Percentiles rank a stretch among this genome's conserved stretches.
phyloP scores from a whole-genome alignment of 2,888 invertebrate genomes.

The Resseliella maxima region DNA sequence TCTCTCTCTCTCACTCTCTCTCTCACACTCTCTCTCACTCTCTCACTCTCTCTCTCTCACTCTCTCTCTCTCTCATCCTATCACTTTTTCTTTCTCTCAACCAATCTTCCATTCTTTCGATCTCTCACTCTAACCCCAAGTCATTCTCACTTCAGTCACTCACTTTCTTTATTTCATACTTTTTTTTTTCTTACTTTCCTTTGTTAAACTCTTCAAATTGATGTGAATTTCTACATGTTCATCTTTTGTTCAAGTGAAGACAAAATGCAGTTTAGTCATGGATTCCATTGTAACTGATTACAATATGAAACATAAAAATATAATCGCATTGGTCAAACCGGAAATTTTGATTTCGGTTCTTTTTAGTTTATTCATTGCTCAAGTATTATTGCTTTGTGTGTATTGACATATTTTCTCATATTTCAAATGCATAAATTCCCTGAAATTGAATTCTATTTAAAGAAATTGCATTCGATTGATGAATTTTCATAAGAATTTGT shows the following conservation, averaged over 20 bases:
- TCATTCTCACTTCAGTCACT: neutral
- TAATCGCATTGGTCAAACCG: neutral
- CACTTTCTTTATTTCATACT: neutral
- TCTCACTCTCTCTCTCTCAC: neutral
- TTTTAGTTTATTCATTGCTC: neutral
- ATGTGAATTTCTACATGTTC: neutral
- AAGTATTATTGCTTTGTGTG: too few species aligned
- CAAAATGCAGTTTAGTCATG: neutral
- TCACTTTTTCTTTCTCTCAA: neutral
- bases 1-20: neutral
- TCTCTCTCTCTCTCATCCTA: too few species aligned
- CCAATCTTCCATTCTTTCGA: too few species aligned
- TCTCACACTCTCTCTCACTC: too few species aligned
- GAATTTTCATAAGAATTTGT: neutral
- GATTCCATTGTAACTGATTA: neutral
- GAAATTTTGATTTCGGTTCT: neutral
- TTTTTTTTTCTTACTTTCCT: too few species aligned
- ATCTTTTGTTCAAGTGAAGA: neutral
- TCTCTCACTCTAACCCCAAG: too few species aligned
- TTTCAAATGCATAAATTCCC: too few species aligned
- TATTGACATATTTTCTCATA: too few species aligned
- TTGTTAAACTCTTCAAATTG: neutral
- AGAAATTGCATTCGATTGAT: neutral
- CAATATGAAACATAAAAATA: neutral
- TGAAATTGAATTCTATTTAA: too few species aligned